Evolutionary conservation across 2,797 vertebrate species (phyloP), one percentile per base, ranked within the genome.

Genomic region (Anableps anableps): DNA sequence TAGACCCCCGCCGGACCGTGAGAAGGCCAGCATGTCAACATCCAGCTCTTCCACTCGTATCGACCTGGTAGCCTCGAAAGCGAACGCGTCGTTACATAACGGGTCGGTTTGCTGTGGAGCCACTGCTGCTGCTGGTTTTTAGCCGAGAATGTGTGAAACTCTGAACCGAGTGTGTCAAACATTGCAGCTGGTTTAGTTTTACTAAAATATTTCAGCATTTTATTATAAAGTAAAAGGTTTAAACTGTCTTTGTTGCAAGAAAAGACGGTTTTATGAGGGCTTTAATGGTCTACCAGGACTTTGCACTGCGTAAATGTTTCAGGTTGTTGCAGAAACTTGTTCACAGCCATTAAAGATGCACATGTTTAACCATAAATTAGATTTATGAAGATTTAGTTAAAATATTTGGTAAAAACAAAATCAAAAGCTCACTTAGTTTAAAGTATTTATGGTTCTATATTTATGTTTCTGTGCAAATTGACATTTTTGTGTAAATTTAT

Each of bases 11-110:
- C 84, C 80, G 74, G 88, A 81, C 76, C 5, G 23, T 36, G 80
- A 87, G 86, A 93, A 90, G 86, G 81, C 88, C 85, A 74, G 76
- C 71, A 55, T 75, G 71, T 77, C 81, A 80, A 74, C 58, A 38
- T 34, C 38, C 81, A 79, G 60, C 68, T 71, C 74, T 78, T 53
- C 77, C 60, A 5, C 80, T 84, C 77, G 4, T 73, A 91, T 93
- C 29, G 90, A 94, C 81, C 87, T 11, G 50, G 79, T 81, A 80
- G 83, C 86, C 38, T 83, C 72, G 31, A 21, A 29, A 55, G 81
- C 88, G 88, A 83, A 89, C 83, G 80, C 81, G 51, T 31, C 38
- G 36, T 94, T 93, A 88, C 47, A 43, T 91, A 93, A 94, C 70
- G 75, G 60, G 66, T 82, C 66, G 29, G 77, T 88, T 83, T 81